Evolutionary conservation across 2,797 vertebrate genomes (phyloP).

Genomic region (Toxotes lorentzi): DNA sequence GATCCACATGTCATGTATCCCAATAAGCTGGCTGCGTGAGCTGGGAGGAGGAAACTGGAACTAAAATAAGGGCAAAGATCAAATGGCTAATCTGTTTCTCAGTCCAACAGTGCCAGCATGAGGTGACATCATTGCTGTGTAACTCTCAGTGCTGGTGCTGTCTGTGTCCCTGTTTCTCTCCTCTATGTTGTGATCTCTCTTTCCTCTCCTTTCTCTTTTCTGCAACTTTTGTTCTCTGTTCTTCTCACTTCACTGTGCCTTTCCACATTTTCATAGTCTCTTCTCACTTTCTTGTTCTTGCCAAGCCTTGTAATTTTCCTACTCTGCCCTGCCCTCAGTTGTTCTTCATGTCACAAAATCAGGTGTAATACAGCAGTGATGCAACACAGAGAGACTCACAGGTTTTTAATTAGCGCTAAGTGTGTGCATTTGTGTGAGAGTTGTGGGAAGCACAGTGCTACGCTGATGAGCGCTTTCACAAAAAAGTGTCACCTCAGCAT

Average conservation of each 20-base stretch:
- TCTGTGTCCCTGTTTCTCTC: slow-evolving; percentile 42
- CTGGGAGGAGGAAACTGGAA: slow-evolving; percentile 58
- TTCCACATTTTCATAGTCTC: slow-evolving; percentile 34
- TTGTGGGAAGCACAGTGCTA: slow-evolving; percentile 55
- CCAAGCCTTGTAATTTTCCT: slow-evolving; percentile 16
- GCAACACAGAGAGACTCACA: slow-evolving; percentile 54
- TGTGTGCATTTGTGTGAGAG: slow-evolving; percentile 49
- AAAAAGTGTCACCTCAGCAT: slow-evolving; percentile 71
- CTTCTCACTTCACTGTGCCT: slow-evolving; percentile 20
- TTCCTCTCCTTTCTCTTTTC: slow-evolving; percentile 24
- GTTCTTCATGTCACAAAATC: slow-evolving; percentile 47
- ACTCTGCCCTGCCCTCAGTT: slow-evolving; percentile 18
- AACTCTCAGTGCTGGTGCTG: slow-evolving; percentile 58
- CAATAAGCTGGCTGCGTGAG: slow-evolving; percentile 48
- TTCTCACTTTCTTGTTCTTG: slow-evolving; percentile 24
- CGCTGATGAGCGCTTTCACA: slow-evolving; percentile 60
- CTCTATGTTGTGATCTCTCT: slow-evolving; percentile 27
- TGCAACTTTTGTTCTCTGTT: slow-evolving; percentile 7
- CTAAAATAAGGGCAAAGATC: slow-evolving; percentile 76
- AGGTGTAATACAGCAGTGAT: slow-evolving; percentile 63
- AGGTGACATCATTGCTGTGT: slow-evolving; percentile 80
- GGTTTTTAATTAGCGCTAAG: slow-evolving; percentile 71
- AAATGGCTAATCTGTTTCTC: slow-evolving; percentile 73
- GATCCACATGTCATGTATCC: slow-evolving; percentile 60
- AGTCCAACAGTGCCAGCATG: slow-evolving; percentile 66